Evolutionary conservation across 2,888 invertebrate genomes (phyloP).

Genomic region (Morinoia aosen): DNA sequence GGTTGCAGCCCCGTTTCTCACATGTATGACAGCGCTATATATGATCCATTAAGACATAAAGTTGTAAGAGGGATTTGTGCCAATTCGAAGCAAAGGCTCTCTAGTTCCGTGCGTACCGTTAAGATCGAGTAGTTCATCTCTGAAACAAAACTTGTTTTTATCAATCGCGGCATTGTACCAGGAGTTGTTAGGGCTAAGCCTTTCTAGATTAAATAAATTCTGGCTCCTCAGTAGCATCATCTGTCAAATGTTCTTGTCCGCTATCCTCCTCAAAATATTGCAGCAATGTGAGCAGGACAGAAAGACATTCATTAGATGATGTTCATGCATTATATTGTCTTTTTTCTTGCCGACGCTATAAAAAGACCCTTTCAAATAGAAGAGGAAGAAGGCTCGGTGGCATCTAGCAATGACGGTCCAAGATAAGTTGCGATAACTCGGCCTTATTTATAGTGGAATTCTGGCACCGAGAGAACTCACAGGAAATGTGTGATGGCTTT

Average conservation of each 20-base stretch:
- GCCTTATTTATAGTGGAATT: conserved; percentile 49
- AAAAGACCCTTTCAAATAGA: conserved; percentile 43
- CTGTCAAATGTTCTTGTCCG: conserved; percentile 1
- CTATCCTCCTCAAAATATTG: conserved; percentile 34
- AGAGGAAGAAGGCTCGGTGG: conserved; percentile 46
- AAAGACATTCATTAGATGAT: conserved; percentile 41
- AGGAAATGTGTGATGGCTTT: conserved; percentile 34
- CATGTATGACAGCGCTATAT: background rate
- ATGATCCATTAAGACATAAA: background rate
- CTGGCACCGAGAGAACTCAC: conserved; percentile 22
- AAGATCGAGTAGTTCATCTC: background rate
- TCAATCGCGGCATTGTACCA: background rate
- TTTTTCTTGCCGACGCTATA: background rate
- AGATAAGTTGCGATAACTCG: conserved; percentile 46
- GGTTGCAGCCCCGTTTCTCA: background rate
- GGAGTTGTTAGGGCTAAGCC: background rate
- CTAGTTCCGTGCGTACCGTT: background rate
- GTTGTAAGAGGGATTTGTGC: background rate
- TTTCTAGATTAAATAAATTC: conserved; percentile 1
- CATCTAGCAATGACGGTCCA: conserved; percentile 50
- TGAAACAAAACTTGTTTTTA: background rate
- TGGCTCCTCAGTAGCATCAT: background rate
- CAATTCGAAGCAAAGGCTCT: background rate
- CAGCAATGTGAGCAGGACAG: conserved; percentile 23
- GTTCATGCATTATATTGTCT: conserved; percentile 43